Conservation (phyloP, 2,113 vertebrate genomes). For the Gallinago paraguaiae region DNA sequence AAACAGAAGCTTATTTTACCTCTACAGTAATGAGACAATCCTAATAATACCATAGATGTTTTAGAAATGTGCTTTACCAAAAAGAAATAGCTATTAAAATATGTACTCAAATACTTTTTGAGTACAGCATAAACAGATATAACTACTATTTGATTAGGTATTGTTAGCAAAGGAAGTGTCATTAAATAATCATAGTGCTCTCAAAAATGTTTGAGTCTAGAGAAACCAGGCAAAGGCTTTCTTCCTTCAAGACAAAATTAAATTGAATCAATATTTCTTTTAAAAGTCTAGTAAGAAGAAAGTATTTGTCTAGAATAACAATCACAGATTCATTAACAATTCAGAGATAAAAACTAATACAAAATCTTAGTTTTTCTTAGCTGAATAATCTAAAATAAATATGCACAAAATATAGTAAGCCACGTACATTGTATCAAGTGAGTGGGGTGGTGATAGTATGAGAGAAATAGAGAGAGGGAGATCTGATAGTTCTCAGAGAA, state of each 20-base stretch:
- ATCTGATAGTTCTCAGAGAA: neutral
- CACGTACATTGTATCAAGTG: neutral
- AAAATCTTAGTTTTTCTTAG: neutral
- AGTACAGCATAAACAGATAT: neutral
- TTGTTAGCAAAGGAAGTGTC: neutral
- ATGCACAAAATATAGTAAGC: neutral
- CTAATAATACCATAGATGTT: neutral
- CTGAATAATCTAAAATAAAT: neutral
- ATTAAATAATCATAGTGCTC: neutral
- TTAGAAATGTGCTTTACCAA: neutral
- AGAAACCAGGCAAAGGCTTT: neutral
- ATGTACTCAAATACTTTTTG: neutral
- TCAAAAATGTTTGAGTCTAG: neutral
- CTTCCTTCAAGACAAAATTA: neutral
- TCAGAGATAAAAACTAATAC: neutral
- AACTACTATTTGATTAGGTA: neutral
- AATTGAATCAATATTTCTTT: neutral
- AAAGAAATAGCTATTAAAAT: neutral
- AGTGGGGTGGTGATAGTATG: neutral
- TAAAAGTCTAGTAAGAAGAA: neutral
- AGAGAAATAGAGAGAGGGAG: neutral
- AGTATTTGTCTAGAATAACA: neutral
- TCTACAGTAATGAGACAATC: neutral
- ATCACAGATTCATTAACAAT: neutral
- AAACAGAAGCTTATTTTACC: neutral